Conservation (phyloP, 2,888 invertebrate species). For the Autographa gamma region DNA sequence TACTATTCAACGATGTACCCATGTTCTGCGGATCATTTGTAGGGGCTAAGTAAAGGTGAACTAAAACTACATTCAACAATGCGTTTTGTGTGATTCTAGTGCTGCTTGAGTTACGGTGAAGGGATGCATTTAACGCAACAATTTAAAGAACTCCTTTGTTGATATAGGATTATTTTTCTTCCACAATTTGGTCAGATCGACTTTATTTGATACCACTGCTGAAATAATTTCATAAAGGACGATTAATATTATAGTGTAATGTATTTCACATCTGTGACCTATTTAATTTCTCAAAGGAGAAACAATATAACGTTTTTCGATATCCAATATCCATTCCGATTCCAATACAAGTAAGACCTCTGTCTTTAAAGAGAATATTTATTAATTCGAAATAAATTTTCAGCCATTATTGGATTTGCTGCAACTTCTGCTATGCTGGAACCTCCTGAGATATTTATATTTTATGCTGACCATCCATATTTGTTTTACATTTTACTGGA, state of each 20-base stretch:
- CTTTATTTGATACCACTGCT: too few species aligned
- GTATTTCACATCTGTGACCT: too few species aligned
- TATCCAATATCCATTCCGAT: too few species aligned
- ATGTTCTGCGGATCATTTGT: conserved; percentile 39
- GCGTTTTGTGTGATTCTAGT: not conserved
- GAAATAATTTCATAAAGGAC: too few species aligned
- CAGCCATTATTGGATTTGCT: conserved; percentile 15
- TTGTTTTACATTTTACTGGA: conserved; percentile 22
- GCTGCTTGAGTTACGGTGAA: not conserved
- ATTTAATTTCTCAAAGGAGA: too few species aligned
- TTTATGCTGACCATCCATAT: conserved; percentile 21
- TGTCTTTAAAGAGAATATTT: too few species aligned
- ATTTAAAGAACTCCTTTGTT: not conserved
- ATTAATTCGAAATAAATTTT: conserved; percentile 17
- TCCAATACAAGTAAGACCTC: too few species aligned
- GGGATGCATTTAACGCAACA: not conserved
- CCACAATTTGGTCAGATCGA: too few species aligned
- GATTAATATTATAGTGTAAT: too few species aligned
- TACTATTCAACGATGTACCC: conserved; percentile 19
- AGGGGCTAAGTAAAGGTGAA: conserved; percentile 39
- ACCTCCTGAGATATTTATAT: conserved; percentile 13
- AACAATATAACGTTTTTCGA: too few species aligned
- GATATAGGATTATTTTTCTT: too few species aligned
- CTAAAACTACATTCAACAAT: not conserved
- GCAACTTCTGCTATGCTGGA: conserved; percentile 7